These are phyloP conservation scores for Harmothoe impar DNA, from an alignment of 2,888 invertebrate genomes.

Conservation along the genomic window DNA sequence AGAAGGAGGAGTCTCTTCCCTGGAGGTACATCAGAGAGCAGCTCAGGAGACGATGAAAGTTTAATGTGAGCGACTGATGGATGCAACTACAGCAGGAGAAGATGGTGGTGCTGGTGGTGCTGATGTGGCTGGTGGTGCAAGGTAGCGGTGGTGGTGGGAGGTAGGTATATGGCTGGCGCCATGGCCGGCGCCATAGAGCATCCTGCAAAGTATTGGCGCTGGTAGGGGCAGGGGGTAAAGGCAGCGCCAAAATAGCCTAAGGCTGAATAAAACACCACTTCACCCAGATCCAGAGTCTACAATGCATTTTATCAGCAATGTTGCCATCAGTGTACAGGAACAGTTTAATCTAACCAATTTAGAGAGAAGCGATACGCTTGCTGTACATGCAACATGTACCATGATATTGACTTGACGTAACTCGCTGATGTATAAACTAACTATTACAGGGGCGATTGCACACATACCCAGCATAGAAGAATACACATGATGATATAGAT, in stretches of 20 bases:
- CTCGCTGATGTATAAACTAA: too few relatives aligned
- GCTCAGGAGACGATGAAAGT: slow-evolving; percentile 46
- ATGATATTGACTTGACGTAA: too few relatives aligned
- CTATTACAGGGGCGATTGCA: too few relatives aligned
- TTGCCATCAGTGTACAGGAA: too few relatives aligned
- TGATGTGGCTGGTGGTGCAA: not conserved
- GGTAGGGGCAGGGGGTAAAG: not conserved
- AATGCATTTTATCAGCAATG: too few relatives aligned
- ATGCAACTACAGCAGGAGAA: not conserved
- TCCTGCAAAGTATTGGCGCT: not conserved
- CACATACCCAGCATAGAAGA: too few relatives aligned
- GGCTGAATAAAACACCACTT: too few relatives aligned
- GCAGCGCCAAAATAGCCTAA: not conserved
- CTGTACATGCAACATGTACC: too few relatives aligned
- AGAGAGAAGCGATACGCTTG: too few relatives aligned
- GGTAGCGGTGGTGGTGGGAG: slow-evolving; percentile 4
- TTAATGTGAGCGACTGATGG: slow-evolving; percentile 42
- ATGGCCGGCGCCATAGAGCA: not conserved
- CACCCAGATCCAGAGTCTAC: too few relatives aligned
- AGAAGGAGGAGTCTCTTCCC: slow-evolving; percentile 12
- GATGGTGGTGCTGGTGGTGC: not conserved
- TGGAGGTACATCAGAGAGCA: slow-evolving; percentile 53
- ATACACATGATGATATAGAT: too few relatives aligned
- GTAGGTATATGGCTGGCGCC: not conserved
- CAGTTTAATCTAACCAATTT: too few relatives aligned